Conservation (phyloP, 2,797 vertebrate genomes). For the Chromobotia macracanthus region DNA sequence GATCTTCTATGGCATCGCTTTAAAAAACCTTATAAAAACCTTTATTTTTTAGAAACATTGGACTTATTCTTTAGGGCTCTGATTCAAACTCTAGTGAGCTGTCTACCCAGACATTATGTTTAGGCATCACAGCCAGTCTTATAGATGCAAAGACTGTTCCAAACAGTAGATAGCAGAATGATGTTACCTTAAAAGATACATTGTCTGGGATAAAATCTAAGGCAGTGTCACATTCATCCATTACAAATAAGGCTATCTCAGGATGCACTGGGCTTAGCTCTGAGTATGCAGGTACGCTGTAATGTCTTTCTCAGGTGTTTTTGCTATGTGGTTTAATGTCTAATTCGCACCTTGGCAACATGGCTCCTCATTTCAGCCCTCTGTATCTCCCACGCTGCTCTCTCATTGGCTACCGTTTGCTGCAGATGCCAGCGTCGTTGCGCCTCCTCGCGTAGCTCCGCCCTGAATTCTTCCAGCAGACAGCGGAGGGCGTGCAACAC, state of each 20-base stretch:
- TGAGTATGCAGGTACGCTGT: not conserved
- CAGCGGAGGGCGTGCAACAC: slow-evolving; percentile 84
- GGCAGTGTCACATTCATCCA: not conserved
- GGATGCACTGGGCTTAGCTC: not conserved
- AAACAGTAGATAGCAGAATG: too few relatives aligned
- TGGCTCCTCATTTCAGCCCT: slow-evolving; percentile 86
- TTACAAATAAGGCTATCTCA: not conserved
- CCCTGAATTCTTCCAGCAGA: slow-evolving; percentile 90
- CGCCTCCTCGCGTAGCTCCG: slow-evolving; percentile 87
- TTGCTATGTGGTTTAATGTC: not conserved
- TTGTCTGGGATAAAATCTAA: not conserved
- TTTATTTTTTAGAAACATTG: too few relatives aligned
- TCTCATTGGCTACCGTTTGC: slow-evolving; percentile 89
- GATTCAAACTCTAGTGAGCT: too few relatives aligned
- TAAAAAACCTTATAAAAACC: too few relatives aligned
- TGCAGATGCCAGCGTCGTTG: slow-evolving; percentile 83
- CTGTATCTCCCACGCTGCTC: slow-evolving; percentile 92
- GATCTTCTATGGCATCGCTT: too few relatives aligned
- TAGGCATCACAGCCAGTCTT: too few relatives aligned
- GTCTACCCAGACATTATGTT: not conserved
- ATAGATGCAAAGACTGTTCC: too few relatives aligned
- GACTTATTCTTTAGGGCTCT: too few relatives aligned
- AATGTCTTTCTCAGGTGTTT: not conserved
- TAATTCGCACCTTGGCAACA: slow-evolving; percentile 83
- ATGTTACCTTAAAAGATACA: too few relatives aligned